Conservation (phyloP, 2,113 vertebrate species). For the Panthera leo region DNA sequence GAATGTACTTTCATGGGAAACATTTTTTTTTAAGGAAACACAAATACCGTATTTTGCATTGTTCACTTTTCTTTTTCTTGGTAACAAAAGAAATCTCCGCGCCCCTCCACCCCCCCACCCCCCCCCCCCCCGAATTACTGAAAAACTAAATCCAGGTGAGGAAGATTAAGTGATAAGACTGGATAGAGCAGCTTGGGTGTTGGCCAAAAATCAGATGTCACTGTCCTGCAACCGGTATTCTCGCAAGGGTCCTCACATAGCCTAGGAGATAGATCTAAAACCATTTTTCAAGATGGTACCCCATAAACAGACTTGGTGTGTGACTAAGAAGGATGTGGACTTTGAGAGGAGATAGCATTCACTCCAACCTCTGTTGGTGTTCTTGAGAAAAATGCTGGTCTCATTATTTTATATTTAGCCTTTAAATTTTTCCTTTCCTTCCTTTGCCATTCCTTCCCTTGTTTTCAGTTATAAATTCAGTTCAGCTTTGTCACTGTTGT, state of each 20-base stretch:
- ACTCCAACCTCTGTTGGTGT: background rate
- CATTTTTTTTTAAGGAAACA: background rate
- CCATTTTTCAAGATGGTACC: background rate
- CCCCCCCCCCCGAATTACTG: background rate
- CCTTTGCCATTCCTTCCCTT: background rate
- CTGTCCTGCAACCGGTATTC: background rate
- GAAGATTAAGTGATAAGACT: background rate
- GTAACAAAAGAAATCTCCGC: background rate
- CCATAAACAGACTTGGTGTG: background rate
- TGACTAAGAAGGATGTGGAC: background rate
- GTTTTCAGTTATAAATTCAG: slow-evolving; percentile 32
- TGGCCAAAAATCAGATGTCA: background rate
- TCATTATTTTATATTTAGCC: background rate
- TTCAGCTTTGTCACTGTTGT: slow-evolving; percentile 32
- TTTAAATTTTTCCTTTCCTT: background rate
- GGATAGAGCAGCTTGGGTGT: background rate
- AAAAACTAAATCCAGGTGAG: background rate
- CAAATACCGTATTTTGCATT: background rate
- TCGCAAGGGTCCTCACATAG: background rate
- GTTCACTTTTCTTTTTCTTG: background rate
- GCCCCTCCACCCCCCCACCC: background rate
- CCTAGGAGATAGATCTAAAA: background rate
- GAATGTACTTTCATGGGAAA: background rate
- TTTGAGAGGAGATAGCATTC: background rate
- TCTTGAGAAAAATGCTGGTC: background rate